phyloP scores from a whole-genome alignment of 2,888 invertebrate genomes.

The Megaustenia siamemsis region DNA sequence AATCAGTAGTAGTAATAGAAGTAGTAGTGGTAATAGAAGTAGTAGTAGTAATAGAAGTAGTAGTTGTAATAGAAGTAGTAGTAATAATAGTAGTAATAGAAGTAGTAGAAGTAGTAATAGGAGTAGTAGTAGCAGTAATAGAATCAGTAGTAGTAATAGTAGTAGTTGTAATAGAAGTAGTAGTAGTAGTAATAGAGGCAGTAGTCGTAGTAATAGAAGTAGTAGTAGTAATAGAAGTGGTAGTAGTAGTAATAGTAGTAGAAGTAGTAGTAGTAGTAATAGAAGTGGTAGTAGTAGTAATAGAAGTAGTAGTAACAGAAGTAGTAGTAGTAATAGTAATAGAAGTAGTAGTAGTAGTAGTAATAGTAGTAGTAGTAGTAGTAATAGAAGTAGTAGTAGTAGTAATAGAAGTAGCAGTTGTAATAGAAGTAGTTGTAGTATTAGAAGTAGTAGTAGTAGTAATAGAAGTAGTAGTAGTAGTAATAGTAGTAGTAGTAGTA shows the following conservation, averaged over 20 bases:
- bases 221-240: not conserved
- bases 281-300: not conserved
- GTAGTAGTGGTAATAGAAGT: too few relatives aligned
- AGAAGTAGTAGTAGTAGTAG: not conserved
- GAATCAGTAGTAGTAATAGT: not conserved
- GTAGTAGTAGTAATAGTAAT: not conserved
- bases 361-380: not conserved
- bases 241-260: not conserved
- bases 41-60: too few relatives aligned
- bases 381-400: not conserved
- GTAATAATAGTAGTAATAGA: not conserved
- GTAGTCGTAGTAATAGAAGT: too few relatives aligned
- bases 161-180: not conserved
- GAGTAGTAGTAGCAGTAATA: too few relatives aligned
- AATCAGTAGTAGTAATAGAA: too few relatives aligned
- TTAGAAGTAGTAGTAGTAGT: too few relatives aligned
- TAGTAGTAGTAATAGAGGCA: not conserved
- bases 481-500: too few relatives aligned
- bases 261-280: not conserved
- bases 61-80: too few relatives aligned
- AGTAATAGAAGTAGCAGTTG: not conserved
- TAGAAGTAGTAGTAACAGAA: not conserved
- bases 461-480: too few relatives aligned
- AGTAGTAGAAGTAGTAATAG: too few relatives aligned
- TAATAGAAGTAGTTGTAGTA: too few relatives aligned